Conservation (phyloP, 2,888 invertebrate species). For the Acholoe squamosa region DNA sequence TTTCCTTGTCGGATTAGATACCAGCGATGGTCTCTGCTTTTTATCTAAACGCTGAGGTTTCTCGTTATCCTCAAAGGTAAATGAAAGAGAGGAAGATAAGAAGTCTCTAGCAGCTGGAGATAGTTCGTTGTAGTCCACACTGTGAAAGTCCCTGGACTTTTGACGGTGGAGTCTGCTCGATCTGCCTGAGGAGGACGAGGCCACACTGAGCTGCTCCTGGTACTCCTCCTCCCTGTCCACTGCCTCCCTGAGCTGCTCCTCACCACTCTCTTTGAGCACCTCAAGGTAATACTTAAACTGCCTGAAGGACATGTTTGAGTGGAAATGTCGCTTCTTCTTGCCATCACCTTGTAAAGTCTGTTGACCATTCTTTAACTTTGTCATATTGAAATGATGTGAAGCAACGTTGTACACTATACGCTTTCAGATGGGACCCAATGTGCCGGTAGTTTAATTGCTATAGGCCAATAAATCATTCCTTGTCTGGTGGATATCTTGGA, state of each 20-base stretch:
- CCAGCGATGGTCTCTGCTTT: too few species aligned
- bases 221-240: background rate
- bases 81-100: too few species aligned
- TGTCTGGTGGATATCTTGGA: too few species aligned
- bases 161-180: background rate
- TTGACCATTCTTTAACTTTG: background rate
- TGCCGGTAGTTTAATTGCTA: too few species aligned
- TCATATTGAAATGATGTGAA: background rate
- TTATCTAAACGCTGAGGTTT: too few species aligned
- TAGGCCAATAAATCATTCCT: too few species aligned
- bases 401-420: too few species aligned
- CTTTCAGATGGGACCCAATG: too few species aligned
- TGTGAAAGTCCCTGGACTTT: background rate
- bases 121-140: too few species aligned
- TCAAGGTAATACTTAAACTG: slow-evolving; percentile 47
- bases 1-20: too few species aligned
- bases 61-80: too few species aligned
- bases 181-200: background rate
- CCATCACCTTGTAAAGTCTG: background rate
- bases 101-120: too few species aligned
- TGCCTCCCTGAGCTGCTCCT: slow-evolving; percentile 22
- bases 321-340: background rate
- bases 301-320: slow-evolving; percentile 11
- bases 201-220: background rate
- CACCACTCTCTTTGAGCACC: slow-evolving; percentile 25